phyloP scores from a whole-genome alignment of 2,797 vertebrate species.

The Eidolon dupreanum region DNA sequence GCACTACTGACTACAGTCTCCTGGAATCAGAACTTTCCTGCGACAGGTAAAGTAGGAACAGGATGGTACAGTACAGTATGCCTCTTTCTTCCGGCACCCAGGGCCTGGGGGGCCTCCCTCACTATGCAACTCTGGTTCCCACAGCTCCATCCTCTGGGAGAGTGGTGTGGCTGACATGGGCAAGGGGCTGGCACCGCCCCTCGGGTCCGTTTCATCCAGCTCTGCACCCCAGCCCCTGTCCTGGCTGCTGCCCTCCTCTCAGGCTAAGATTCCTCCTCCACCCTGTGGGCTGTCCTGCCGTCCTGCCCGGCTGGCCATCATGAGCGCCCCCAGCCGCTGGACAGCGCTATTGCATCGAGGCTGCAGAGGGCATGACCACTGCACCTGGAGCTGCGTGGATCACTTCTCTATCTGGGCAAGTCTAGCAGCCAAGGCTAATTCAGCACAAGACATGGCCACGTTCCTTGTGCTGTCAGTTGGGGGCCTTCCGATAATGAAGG shows the following conservation, averaged over 20 bases:
- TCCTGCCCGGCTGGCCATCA: background rate
- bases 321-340: background rate
- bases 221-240: no score
- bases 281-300: background rate
- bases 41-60: background rate
- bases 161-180: accelerated
- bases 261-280: background rate
- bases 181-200: background rate
- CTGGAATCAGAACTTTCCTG: background rate
- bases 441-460: no score
- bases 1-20: background rate
- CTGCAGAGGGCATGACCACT: background rate
- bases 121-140: background rate
- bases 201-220: background rate
- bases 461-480: background rate
- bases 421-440: background rate
- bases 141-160: background rate
- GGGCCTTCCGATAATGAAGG: background rate
- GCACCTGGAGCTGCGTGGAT: background rate
- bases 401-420: background rate
- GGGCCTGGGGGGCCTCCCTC: background rate
- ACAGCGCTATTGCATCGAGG: background rate
- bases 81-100: background rate
- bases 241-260: no score
- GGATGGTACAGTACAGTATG: background rate